Base-by-base conservation (phyloP, 2,888 invertebrate species). In the Agriopis aurantiaria region DNA sequence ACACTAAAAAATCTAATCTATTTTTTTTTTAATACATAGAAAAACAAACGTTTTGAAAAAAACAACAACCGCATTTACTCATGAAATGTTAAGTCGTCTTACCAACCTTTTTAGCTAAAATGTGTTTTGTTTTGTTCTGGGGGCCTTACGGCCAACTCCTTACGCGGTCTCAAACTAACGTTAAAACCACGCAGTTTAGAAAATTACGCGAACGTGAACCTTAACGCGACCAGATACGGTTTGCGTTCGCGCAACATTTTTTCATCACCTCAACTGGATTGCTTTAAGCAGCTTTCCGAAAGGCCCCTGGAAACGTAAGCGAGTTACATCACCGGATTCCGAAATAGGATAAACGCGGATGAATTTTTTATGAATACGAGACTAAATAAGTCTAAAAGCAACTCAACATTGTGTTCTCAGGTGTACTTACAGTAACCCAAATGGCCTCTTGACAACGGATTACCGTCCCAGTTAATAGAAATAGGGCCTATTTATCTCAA, bases 401-500 rank as follows among this genome's bases (percentile, higher is more conserved):
- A 33, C 33, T 4, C 7, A 11, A 11, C 49, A 56, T 51, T 49
- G 60, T 67, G 40, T 33, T 17, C 48, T 41, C 43, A 46, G 51
- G 46, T 58, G 60, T 48, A 41, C 49, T 48, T 49, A 14, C 5
- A 49, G 17, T 33, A 46, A 46, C 46, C 33, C 33, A 46, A 58
- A 58, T 58, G 23, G 46, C 46, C 23, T 8, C n/a, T 57, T 43
- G 43, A 43, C 56, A 57, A 57, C 43, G 43, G 56, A 57, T 57
- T 57, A 41, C 14, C 1, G 43, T 17, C 56, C 10, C 17, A 57
- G 43, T 57, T 57, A 57, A 53, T 55, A 55, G 40, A 53, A 59
- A 49, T 60, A 45, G 59, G 49, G 43, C 33, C 51, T 61, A 43
- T 61, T 49, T 61, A 48, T 43, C 51, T 68, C 51, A 48, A 65